Evolutionary conservation across 2,797 vertebrate genomes (phyloP).

Genomic region (Chromobotia macracanthus): DNA sequence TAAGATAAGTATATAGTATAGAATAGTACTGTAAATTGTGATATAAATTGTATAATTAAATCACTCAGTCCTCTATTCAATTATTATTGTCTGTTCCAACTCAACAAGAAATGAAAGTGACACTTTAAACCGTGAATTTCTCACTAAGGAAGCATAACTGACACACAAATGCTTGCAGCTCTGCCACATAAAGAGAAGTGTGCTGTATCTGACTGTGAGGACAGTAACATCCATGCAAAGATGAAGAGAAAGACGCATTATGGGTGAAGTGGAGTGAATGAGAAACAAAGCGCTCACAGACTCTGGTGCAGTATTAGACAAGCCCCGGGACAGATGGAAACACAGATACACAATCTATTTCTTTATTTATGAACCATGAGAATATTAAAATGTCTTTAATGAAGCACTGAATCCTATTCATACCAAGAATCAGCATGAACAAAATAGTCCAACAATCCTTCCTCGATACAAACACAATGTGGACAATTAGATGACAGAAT

Average conservation of each 20-base stretch:
- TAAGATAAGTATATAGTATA: too few species aligned
- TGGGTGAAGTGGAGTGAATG: neutral
- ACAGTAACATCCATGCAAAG: constrained; percentile 20
- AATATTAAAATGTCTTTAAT: constrained; percentile 22
- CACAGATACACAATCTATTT: constrained; percentile 15
- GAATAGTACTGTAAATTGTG: too few species aligned
- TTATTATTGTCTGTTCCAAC: too few species aligned
- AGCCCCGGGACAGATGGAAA: constrained; percentile 27
- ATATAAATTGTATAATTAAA: too few species aligned
- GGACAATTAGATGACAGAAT: too few species aligned
- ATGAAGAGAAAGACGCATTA: neutral
- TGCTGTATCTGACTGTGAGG: constrained; percentile 8
- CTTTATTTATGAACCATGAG: neutral
- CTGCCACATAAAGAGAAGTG: constrained; percentile 1
- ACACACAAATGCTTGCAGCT: neutral
- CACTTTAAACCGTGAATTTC: neutral
- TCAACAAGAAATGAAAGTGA: neutral
- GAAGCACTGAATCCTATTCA: neutral
- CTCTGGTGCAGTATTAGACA: constrained; percentile 21
- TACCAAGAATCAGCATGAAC: neutral
- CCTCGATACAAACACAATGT: too few species aligned
- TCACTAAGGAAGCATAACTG: constrained; percentile 29
- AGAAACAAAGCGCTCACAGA: neutral
- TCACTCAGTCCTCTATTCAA: too few species aligned
- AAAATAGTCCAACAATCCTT: too few species aligned